phyloP scores from a whole-genome alignment of 2,113 vertebrate species.

The Osmerus mordax region DNA sequence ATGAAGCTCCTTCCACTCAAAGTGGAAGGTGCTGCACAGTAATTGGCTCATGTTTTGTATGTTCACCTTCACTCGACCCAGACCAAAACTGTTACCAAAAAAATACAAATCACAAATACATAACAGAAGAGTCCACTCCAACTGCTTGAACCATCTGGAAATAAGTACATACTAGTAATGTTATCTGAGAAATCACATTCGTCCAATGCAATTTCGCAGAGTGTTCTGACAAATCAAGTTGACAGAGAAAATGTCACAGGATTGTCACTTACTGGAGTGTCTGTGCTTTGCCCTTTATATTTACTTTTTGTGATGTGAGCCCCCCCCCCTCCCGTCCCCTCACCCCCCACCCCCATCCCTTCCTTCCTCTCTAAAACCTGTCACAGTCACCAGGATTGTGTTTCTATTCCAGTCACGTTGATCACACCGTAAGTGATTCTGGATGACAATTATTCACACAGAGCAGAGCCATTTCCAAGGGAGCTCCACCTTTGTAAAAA shows the following conservation, averaged over 20 bases:
- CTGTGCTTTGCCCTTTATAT: conserved; percentile 62
- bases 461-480: conserved; percentile 59
- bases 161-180: conserved; percentile 50
- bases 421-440: conserved; percentile 72
- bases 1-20: no score
- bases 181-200: conserved; percentile 65
- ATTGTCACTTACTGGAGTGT: conserved; percentile 57
- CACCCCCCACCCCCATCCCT: background rate
- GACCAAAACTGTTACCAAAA: conserved; percentile 26
- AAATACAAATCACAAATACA: conserved; percentile 4
- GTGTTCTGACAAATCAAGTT: conserved; percentile 68
- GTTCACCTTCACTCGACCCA: background rate
- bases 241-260: conserved; percentile 71
- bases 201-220: conserved; percentile 59
- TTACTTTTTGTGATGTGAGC: conserved; percentile 42
- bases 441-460: conserved; percentile 75
- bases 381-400: conserved; percentile 65
- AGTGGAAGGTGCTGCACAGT: no score
- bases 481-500: conserved; percentile 61
- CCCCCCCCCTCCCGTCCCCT: conserved; percentile 20
- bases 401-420: conserved; percentile 74
- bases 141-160: conserved; percentile 38
- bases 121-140: conserved; percentile 27
- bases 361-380: conserved; percentile 61
- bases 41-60: no score